Conservation (phyloP, 2,113 vertebrate genomes). For the Ageneiosus marmoratus region DNA sequence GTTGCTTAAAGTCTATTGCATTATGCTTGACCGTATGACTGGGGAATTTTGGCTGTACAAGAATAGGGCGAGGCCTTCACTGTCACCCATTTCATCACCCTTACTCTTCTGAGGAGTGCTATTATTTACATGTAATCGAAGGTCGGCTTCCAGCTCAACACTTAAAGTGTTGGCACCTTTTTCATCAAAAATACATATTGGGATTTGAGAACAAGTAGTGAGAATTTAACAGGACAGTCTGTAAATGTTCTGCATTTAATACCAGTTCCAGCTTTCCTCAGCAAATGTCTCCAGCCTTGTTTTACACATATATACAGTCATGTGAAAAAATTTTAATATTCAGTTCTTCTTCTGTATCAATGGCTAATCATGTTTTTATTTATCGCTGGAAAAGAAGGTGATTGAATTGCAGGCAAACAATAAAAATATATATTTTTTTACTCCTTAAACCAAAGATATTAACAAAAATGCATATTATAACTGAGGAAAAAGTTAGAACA, state of each 20-base stretch:
- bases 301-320: no score
- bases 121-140: neutral
- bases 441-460: no score
- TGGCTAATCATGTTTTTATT: no score
- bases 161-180: neutral
- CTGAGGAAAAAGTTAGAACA: no score
- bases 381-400: no score
- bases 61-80: slow-evolving; percentile 16
- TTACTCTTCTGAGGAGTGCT: neutral
- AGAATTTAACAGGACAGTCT: neutral
- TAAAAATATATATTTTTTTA: no score
- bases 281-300: neutral
- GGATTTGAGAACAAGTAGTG: neutral
- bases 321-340: no score
- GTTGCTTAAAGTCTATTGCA: neutral
- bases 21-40: slow-evolving; percentile 4
- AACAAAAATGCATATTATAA: no score
- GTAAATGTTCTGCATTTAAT: neutral
- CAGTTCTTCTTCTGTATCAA: no score
- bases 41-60: slow-evolving; percentile 16
- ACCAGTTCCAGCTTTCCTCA: neutral
- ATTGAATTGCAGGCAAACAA: no score
- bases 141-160: neutral
- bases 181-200: neutral
- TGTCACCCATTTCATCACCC: slow-evolving; percentile 16